Evolutionary conservation across 2,888 invertebrate genomes (phyloP), one percentile per base, ranked within the genome.

Genomic region (Ypsolopha scabrella): DNA sequence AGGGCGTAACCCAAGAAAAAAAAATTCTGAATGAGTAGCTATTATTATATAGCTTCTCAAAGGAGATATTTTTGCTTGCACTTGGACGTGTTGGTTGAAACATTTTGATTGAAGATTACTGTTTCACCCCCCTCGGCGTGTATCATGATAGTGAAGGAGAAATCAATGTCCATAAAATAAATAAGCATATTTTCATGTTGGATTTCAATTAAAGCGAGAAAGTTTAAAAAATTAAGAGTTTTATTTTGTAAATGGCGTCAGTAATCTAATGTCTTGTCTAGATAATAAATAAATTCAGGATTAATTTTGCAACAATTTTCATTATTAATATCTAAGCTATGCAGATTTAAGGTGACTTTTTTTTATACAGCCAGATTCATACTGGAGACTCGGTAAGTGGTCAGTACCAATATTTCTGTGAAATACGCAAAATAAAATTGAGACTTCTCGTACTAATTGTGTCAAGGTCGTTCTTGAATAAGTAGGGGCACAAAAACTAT

Each of bases 61-160:
- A 45, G 2, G 24, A 34, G 34, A 10, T 35, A 24, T 4, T 24
- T 24, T 24, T 24, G 24, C 24, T 24, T 24, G 24, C 24, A 41
- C 39, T 41, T 43, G 9, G 11, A 41, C 41, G 41, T 41, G 33
- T 34, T 24, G 46, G 11, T 51, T 41, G 8, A 24, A 39, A 38
- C 39, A 9, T 41, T 35, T 53, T 57, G 58, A 57, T 58, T 55
- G 58, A 59, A 57, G 58, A 56, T 58, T 48, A 54, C 55, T 52
- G 10, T 46, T 37, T n/a, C 35, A 55, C 60, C 63, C 59, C 60
- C 60, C 58, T 56, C 58, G 56, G 59, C 9, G 60, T 51, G 52
- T 52, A 58, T 59, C 59, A 53, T 59, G 58, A 57, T 58, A 51
- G 52, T 58, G 55, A 54, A 52, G 56, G 48, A 53, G 58, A 59